Conservation (phyloP, 2,888 invertebrate genomes). For the Chaitophorus viminalis region DNA sequence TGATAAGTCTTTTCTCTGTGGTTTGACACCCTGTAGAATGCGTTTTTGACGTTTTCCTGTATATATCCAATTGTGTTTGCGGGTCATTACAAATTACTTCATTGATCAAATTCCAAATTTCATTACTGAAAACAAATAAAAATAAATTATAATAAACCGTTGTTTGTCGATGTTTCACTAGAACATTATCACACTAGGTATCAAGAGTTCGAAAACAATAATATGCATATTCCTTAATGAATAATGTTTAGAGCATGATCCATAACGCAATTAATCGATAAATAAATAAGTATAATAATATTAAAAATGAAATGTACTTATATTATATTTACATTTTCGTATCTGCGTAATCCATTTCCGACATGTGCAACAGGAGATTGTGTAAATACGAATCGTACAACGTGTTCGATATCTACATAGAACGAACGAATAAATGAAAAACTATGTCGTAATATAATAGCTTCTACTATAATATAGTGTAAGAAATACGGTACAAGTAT, state of each 20-base stretch:
- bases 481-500: not conserved
- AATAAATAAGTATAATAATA: not conserved
- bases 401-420: constrained; percentile 47
- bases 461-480: not conserved
- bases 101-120: constrained; percentile 52
- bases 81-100: constrained; percentile 31
- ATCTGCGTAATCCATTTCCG: constrained; percentile 51
- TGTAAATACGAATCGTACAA: constrained; percentile 55
- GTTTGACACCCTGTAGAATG: constrained; percentile 35
- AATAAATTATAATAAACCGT: not conserved
- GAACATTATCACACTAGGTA: too few species aligned
- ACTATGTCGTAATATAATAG: not conserved
- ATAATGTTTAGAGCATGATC: not conserved
- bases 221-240: too few species aligned
- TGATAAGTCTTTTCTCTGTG: not conserved
- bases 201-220: not conserved
- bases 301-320: not conserved
- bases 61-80: not conserved
- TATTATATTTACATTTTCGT: constrained; percentile 46
- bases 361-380: constrained; percentile 37
- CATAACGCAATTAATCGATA: not conserved
- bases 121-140: constrained; percentile 12
- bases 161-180: not conserved
- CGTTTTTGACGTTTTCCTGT: constrained; percentile 24
- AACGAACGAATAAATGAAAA: not conserved